phyloP scores from a whole-genome alignment of 2,113 vertebrate species.

The Chionis minor region DNA sequence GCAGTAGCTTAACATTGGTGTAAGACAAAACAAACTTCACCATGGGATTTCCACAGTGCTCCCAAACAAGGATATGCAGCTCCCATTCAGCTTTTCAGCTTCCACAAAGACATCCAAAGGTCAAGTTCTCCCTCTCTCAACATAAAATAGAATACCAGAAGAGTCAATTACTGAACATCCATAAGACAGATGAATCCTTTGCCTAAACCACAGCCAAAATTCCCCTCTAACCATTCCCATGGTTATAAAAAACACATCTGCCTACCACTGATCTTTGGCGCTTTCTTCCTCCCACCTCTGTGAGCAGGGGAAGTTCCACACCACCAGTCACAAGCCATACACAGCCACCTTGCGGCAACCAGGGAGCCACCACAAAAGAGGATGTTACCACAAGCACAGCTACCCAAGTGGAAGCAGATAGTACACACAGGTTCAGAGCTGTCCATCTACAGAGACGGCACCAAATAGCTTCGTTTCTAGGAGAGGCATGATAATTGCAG shows the following conservation, averaged over 20 bases:
- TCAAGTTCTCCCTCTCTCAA: not conserved
- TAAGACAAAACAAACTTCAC: not conserved
- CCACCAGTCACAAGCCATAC: constrained; percentile 10
- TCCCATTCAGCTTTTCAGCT: not conserved
- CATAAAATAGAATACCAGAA: not conserved
- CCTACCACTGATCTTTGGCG: not conserved
- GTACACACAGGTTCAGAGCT: not conserved
- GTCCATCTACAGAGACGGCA: not conserved
- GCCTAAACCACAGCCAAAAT: constrained; percentile 32
- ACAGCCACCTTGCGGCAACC: not conserved
- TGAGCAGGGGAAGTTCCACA: constrained; percentile 2
- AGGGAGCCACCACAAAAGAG: not conserved
- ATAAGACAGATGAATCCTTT: constrained; percentile 24
- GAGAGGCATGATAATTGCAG: constrained; percentile 52
- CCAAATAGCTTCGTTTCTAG: not conserved
- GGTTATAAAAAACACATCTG: not conserved
- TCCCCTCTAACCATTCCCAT: constrained; percentile 17
- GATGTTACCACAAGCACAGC: not conserved
- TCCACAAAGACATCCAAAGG: not conserved
- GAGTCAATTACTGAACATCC: not conserved
- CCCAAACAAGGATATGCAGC: not conserved
- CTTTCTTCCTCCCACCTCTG: not conserved
- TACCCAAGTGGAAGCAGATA: constrained; percentile 55
- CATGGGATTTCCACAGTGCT: not conserved
- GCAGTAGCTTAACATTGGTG: not conserved